Evolutionary conservation across 2,888 invertebrate species (phyloP).

Genomic region (Desoria tigrina): DNA sequence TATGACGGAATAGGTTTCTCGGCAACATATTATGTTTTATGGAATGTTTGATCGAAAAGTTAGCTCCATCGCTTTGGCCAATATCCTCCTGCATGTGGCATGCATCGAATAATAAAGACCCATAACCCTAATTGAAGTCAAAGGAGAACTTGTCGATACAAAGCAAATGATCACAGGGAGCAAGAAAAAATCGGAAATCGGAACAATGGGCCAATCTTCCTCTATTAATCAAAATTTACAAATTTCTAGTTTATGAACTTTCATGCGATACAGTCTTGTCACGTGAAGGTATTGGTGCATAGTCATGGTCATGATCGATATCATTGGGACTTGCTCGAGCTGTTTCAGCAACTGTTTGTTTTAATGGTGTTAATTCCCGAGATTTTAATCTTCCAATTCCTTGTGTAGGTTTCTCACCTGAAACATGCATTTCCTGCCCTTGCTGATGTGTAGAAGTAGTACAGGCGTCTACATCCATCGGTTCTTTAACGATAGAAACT

Average conservation of each 20-base stretch:
- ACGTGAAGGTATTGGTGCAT: too few species aligned
- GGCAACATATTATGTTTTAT: conserved; percentile 68
- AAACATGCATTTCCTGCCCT: too few species aligned
- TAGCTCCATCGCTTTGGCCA: conserved; percentile 67
- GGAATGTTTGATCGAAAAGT: conserved; percentile 71
- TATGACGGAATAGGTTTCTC: conserved; percentile 68
- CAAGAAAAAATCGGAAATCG: conserved; percentile 58
- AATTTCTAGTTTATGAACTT: conserved; percentile 68
- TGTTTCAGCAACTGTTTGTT: neutral
- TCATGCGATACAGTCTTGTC: conserved; percentile 53
- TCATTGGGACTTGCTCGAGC: conserved; percentile 2
- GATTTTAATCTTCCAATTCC: too few species aligned
- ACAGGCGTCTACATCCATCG: conserved; percentile 3
- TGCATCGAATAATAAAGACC: conserved; percentile 67
- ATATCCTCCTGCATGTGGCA: conserved; percentile 69
- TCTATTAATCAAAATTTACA: conserved; percentile 70
- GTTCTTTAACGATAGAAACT: neutral
- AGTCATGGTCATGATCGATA: conserved; percentile 17
- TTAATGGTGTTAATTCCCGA: too few species aligned
- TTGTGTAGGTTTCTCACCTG: too few species aligned
- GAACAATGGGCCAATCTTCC: conserved; percentile 67
- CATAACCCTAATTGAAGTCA: conserved; percentile 63
- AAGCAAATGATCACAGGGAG: conserved; percentile 59
- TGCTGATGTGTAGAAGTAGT: neutral
- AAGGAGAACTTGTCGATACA: conserved; percentile 62